phyloP scores from a whole-genome alignment of 2,888 invertebrate genomes.

The Tribolium freemani region DNA sequence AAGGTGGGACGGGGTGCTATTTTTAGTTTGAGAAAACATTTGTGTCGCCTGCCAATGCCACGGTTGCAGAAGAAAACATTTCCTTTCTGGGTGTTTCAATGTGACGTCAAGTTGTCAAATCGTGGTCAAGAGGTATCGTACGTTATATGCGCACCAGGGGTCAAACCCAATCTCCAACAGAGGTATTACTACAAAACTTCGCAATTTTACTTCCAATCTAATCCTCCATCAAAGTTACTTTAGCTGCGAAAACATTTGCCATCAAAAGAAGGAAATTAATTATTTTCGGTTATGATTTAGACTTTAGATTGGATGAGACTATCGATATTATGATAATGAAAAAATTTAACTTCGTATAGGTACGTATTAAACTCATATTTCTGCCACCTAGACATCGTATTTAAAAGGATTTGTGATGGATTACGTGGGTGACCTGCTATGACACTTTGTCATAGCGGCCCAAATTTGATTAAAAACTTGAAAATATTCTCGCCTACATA shows the following conservation, averaged over 20 bases:
- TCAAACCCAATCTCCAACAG: constrained; percentile 47
- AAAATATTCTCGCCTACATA: constrained; percentile 9
- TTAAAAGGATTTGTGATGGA: constrained; percentile 39
- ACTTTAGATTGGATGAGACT: background rate
- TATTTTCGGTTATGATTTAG: too few relatives aligned
- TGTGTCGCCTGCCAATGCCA: constrained; percentile 60
- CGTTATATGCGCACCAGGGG: constrained; percentile 45
- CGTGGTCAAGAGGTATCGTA: constrained; percentile 51
- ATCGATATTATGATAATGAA: constrained; percentile 16
- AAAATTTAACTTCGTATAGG: constrained; percentile 37
- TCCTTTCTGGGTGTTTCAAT: constrained; percentile 61
- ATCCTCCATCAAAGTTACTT: background rate
- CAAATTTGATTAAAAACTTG: constrained; percentile 37
- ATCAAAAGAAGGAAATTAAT: too few relatives aligned
- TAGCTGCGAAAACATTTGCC: too few relatives aligned
- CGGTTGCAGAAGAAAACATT: constrained; percentile 59
- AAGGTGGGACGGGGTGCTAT: constrained; percentile 52
- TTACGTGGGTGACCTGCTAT: constrained; percentile 28
- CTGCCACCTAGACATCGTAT: constrained; percentile 39
- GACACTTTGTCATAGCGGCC: constrained; percentile 23
- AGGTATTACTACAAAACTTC: constrained; percentile 33
- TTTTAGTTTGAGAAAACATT: constrained; percentile 48
- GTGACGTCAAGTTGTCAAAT: constrained; percentile 62
- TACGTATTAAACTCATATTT: constrained; percentile 44
- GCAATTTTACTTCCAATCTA: constrained; percentile 14